Evolutionary conservation across 1,140 invertebrate species (phyloP).

Genomic region (Rhizoglyphus robini): DNA sequence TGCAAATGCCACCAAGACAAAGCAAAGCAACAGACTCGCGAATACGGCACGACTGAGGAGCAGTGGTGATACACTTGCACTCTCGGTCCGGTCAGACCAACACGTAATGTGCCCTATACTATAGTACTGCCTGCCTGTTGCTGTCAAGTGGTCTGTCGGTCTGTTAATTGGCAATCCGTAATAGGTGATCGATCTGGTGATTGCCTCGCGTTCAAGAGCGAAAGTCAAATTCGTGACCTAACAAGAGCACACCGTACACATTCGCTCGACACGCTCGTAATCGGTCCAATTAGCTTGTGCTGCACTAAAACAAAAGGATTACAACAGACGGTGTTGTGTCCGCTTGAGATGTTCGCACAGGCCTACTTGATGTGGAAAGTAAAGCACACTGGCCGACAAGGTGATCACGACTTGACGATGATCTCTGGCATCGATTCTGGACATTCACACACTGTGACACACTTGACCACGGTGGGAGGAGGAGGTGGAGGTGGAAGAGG

Average conservation of each 20-base stretch:
- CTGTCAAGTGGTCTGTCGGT: background rate
- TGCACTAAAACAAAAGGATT: constrained; percentile 7
- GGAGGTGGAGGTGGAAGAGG: background rate
- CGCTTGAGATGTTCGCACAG: no score
- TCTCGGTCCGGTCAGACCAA: background rate
- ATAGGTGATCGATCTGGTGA: constrained; percentile 10
- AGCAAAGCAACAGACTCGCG: background rate
- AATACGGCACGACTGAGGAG: background rate
- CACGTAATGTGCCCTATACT: background rate
- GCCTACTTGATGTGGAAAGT: no score
- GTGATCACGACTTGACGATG: constrained; percentile 7
- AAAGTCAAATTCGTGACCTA: constrained; percentile 11
- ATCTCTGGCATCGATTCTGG: no score
- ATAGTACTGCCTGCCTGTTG: background rate
- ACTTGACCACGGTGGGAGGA: constrained; percentile 1
- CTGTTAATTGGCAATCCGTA: constrained; percentile 12
- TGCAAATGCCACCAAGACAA: background rate
- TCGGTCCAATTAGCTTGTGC: constrained; percentile 2
- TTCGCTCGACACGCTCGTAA: no score
- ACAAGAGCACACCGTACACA: background rate
- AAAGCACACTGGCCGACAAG: no score
- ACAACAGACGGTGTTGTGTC: no score
- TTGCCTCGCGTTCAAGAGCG: background rate
- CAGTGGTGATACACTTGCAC: background rate
- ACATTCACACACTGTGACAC: background rate